These are phyloP conservation scores for Hoplodrina ambigua DNA, from an alignment of 2,888 invertebrate species.

Conservation along the genomic window DNA sequence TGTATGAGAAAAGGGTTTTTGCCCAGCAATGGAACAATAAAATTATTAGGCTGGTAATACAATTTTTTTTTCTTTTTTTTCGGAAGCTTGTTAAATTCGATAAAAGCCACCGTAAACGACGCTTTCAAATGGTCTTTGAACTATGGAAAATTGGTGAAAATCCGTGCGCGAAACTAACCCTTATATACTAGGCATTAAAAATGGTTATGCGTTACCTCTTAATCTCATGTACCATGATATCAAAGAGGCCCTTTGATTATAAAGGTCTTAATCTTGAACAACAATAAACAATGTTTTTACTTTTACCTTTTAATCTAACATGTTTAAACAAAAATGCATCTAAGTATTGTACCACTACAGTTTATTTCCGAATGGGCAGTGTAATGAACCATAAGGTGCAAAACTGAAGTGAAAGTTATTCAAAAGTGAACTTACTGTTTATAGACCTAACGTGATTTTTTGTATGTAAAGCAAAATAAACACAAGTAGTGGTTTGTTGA, in stretches of 20 bases:
- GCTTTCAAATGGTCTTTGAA: slow-evolving; percentile 27
- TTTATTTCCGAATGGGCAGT: background rate
- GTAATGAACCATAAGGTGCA: slow-evolving; percentile 21
- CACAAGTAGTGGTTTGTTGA: slow-evolving; percentile 55
- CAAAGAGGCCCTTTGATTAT: slow-evolving; percentile 40
- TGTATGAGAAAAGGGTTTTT: too few species aligned
- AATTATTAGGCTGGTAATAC: too few species aligned
- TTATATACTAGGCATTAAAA: background rate
- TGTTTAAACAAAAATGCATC: slow-evolving; percentile 12
- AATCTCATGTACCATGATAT: slow-evolving; percentile 20
- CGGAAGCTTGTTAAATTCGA: slow-evolving; percentile 6
- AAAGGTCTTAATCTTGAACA: slow-evolving; percentile 36
- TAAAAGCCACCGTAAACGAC: background rate
- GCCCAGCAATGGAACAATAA: too few species aligned
- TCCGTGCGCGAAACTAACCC: background rate
- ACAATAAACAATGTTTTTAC: slow-evolving; percentile 58
- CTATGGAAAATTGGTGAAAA: background rate
- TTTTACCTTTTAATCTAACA: slow-evolving; percentile 58
- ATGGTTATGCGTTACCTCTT: background rate
- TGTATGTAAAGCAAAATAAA: slow-evolving; percentile 26
- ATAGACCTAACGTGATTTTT: slow-evolving; percentile 21
- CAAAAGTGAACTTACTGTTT: background rate
- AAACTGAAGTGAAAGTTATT: background rate
- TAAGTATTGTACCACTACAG: accelerated
- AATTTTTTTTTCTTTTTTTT: slow-evolving; percentile 1